Conservation (phyloP, 2,888 invertebrate genomes). For the Ametastegia equiseti region DNA sequence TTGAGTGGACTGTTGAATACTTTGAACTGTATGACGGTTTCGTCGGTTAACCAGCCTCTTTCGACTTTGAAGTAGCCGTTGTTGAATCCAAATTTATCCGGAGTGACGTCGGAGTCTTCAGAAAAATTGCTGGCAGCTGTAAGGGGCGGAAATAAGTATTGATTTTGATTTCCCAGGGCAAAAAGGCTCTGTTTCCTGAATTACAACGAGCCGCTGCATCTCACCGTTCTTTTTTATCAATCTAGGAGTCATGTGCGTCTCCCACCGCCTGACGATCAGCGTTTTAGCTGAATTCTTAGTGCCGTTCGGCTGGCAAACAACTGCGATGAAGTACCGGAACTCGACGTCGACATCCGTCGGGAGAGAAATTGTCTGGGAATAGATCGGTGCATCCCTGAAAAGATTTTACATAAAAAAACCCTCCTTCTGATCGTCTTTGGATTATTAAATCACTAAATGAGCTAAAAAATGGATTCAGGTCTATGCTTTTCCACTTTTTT, state of each 20-base stretch:
- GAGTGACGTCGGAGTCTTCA: conserved; percentile 73
- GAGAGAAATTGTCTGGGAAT: conserved; percentile 80
- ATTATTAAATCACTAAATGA: too few species aligned
- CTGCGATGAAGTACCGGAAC: conserved; percentile 88
- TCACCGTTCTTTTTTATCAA: conserved; percentile 78
- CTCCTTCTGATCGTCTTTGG: neutral
- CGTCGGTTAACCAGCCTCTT: conserved; percentile 90
- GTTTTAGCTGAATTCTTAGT: conserved; percentile 73
- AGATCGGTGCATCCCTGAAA: conserved; percentile 64
- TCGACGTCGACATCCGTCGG: conserved; percentile 83
- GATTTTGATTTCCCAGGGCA: too few species aligned
- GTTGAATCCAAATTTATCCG: conserved; percentile 84
- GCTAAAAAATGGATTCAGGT: too few species aligned
- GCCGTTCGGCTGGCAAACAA: conserved; percentile 80
- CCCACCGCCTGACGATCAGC: conserved; percentile 87
- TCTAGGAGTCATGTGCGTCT: conserved; percentile 86
- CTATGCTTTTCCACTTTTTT: too few species aligned
- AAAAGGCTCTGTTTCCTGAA: neutral
- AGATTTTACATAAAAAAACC: neutral
- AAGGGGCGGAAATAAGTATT: too few species aligned
- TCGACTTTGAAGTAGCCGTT: conserved; percentile 80
- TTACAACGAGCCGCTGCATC: too few species aligned
- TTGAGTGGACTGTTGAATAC: conserved; percentile 88
- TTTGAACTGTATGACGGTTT: conserved; percentile 91
- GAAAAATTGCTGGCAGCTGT: conserved; percentile 67